Evolutionary conservation across 2,113 vertebrate genomes (phyloP).

Genomic region (Ptychochromis oligacanthus): DNA sequence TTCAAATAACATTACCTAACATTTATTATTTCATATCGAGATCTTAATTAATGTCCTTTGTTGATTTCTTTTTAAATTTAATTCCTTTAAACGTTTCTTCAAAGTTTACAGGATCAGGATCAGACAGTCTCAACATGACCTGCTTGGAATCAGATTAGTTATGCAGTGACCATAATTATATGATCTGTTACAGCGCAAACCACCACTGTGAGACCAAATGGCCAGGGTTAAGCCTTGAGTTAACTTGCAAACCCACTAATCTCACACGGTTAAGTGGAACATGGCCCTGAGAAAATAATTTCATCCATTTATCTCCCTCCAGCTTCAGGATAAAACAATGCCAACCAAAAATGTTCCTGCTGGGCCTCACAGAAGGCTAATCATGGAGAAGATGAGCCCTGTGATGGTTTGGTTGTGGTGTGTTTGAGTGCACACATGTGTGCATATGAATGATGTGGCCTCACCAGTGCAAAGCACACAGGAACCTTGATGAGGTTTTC

Average conservation of each 20-base stretch:
- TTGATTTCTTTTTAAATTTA: neutral
- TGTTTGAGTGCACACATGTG: slow-evolving; percentile 13
- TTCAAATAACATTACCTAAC: neutral
- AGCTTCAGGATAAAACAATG: slow-evolving; percentile 61
- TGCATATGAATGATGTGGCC: slow-evolving; percentile 23
- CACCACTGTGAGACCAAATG: neutral
- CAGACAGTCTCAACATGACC: neutral
- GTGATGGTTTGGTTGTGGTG: slow-evolving; percentile 56
- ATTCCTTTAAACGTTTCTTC: neutral
- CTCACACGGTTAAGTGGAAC: neutral
- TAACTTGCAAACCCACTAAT: slow-evolving; percentile 32
- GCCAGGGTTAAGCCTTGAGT: slow-evolving; percentile 6
- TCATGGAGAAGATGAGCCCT: slow-evolving; percentile 46
- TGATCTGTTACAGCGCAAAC: neutral
- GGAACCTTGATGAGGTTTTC: slow-evolving; percentile 58
- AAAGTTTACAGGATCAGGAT: neutral
- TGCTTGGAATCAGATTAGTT: neutral
- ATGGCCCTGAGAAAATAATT: slow-evolving; percentile 2
- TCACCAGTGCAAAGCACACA: slow-evolving; percentile 19
- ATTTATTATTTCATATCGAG: neutral
- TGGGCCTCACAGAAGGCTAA: slow-evolving; percentile 52
- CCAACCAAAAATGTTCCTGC: slow-evolving; percentile 48
- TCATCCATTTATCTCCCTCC: neutral
- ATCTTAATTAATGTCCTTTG: neutral
- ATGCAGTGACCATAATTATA: slow-evolving; percentile 2